Evolutionary conservation across 1,140 invertebrate species (phyloP).

Genomic region (Drosophila sturtevanti): DNA sequence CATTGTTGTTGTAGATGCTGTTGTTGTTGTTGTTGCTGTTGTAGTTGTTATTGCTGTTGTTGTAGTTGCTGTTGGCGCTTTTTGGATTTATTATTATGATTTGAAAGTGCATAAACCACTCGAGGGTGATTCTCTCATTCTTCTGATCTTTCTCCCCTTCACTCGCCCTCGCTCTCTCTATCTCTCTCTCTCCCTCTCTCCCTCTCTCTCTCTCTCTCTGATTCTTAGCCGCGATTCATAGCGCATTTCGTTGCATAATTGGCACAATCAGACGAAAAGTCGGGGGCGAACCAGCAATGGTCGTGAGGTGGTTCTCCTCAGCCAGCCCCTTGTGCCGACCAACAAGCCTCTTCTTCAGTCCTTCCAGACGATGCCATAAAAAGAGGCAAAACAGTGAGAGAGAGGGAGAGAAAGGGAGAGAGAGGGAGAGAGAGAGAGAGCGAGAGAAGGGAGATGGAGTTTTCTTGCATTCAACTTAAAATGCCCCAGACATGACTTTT

Average conservation of each 20-base stretch:
- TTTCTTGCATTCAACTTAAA: slow-evolving; percentile 8
- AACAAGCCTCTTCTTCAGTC: slow-evolving; percentile 33
- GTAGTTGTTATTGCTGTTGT: slow-evolving; percentile 23
- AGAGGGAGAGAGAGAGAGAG: not conserved
- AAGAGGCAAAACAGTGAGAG: slow-evolving; percentile 18
- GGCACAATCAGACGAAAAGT: slow-evolving; percentile 75
- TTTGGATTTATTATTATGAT: slow-evolving; percentile 79
- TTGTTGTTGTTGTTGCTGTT: slow-evolving; percentile 9
- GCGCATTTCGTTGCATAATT: slow-evolving; percentile 75
- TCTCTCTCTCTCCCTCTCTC: too few relatives aligned
- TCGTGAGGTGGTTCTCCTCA: not conserved
- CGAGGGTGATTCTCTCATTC: slow-evolving; percentile 43
- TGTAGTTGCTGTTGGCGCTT: slow-evolving; percentile 45
- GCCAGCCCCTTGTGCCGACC: slow-evolving; percentile 18
- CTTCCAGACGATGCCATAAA: slow-evolving; percentile 46
- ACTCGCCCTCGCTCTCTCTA: too few relatives aligned
- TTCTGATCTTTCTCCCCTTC: not conserved
- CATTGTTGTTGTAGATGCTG: slow-evolving; percentile 27
- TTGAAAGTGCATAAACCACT: slow-evolving; percentile 79
- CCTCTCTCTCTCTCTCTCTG: not conserved
- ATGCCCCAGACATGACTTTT: slow-evolving; percentile 12
- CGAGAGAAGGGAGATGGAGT: not conserved
- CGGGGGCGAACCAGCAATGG: slow-evolving; percentile 58
- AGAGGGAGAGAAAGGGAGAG: too few relatives aligned
- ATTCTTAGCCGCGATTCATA: slow-evolving; percentile 43